Evolutionary conservation across 2,113 vertebrate genomes (phyloP).

Genomic region (Elaphurus davidianus): DNA sequence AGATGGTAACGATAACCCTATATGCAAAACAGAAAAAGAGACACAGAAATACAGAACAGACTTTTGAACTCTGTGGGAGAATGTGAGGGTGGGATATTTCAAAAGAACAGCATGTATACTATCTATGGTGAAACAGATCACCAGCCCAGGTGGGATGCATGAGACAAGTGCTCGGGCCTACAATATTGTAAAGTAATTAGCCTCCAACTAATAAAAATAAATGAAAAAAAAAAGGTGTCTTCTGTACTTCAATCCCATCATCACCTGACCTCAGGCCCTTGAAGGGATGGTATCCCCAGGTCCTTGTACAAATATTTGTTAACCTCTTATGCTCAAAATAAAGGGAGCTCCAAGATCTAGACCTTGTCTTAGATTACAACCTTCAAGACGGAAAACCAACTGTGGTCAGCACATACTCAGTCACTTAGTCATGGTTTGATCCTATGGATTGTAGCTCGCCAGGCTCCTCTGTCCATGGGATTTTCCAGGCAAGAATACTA

Average conservation of each 20-base stretch:
- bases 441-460: not conserved
- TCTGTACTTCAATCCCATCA: not conserved
- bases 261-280: not conserved
- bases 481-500: not conserved
- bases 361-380: not conserved
- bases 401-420: not conserved
- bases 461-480: not conserved
- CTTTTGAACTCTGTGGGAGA: too few relatives aligned
- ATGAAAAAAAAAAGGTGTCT: not conserved
- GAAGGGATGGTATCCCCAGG: not conserved
- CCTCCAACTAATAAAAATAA: too few relatives aligned
- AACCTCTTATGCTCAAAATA: not conserved
- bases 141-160: too few relatives aligned
- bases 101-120: too few relatives aligned
- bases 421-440: not conserved
- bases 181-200: too few relatives aligned
- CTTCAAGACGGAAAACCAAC: constrained; percentile 14
- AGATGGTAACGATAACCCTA: too few relatives aligned
- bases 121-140: too few relatives aligned
- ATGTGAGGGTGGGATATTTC: too few relatives aligned
- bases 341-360: not conserved
- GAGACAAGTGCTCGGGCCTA: too few relatives aligned
- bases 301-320: not conserved
- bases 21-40: too few relatives aligned
- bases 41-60: too few relatives aligned